Conservation (phyloP, 2,797 vertebrate genomes). For the Mallotus villosus region DNA sequence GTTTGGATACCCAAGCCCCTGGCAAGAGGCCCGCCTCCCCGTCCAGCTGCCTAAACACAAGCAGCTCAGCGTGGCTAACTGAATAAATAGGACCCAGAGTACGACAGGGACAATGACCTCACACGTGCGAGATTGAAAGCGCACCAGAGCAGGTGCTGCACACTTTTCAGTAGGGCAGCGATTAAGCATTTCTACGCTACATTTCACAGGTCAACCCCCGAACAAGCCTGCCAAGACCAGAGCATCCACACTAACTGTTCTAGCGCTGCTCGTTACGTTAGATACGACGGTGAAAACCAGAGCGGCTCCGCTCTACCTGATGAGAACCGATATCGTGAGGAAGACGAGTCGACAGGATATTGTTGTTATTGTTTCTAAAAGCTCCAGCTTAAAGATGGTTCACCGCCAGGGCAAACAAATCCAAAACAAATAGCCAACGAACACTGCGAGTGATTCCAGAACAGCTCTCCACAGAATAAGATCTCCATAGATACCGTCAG, state of each 20-base stretch:
- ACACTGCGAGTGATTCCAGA: conserved; percentile 51
- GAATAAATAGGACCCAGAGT: too few species aligned
- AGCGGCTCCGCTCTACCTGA: conserved; percentile 48
- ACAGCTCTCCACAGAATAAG: conserved; percentile 55
- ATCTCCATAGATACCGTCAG: conserved; percentile 29
- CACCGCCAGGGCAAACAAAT: conserved; percentile 45
- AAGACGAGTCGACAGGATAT: conserved; percentile 36
- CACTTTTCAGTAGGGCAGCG: conserved; percentile 31
- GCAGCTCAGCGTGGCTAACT: too few species aligned
- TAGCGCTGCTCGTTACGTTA: conserved; percentile 23
- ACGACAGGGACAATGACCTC: too few species aligned
- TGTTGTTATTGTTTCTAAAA: conserved; percentile 35
- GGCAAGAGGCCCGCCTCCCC: too few species aligned
- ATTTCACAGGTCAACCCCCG: conserved; percentile 29
- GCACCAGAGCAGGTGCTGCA: conserved; percentile 46
- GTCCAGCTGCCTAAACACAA: too few species aligned
- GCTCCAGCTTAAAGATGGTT: conserved; percentile 43
- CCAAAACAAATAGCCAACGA: conserved; percentile 48
- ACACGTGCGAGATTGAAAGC: too few species aligned
- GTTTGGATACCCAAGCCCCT: too few species aligned
- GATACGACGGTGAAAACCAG: conserved; percentile 21
- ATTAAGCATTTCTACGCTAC: conserved; percentile 33
- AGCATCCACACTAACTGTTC: conserved; percentile 53
- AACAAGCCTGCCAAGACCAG: conserved; percentile 39
- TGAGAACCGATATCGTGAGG: too few species aligned